These are phyloP conservation scores for Dynastes maya DNA, from an alignment of 2,888 invertebrate genomes.

Conservation along the genomic window DNA sequence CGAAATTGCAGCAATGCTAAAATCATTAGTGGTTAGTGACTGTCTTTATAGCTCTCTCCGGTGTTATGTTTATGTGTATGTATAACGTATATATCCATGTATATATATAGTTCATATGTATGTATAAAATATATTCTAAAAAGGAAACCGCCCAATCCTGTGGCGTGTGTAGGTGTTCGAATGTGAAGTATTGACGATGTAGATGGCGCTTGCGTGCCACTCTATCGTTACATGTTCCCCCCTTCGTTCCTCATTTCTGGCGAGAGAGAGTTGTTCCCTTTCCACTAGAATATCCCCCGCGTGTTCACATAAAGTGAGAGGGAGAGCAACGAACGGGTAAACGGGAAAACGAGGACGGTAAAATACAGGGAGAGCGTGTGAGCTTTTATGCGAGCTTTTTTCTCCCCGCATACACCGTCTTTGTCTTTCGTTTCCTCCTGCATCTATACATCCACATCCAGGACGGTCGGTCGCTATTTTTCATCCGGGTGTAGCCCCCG, in stretches of 20 bases:
- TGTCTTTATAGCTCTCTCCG: too few relatives aligned
- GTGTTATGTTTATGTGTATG: too few relatives aligned
- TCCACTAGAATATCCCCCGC: slow-evolving; percentile 52
- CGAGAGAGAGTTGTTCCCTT: slow-evolving; percentile 37
- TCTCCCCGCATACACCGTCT: slow-evolving; percentile 59
- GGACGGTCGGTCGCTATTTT: slow-evolving; percentile 66
- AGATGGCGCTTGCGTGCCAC: slow-evolving; percentile 67
- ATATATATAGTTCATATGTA: slow-evolving; percentile 15
- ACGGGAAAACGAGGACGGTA: slow-evolving; percentile 58
- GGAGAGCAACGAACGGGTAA: slow-evolving; percentile 56
- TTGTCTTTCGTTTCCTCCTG: slow-evolving; percentile 46
- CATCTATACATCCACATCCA: slow-evolving; percentile 63
- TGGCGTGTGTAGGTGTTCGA: slow-evolving; percentile 68
- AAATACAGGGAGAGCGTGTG: slow-evolving; percentile 62
- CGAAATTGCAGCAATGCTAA: too few relatives aligned
- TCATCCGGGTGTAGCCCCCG: slow-evolving; percentile 69
- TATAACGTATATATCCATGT: not conserved
- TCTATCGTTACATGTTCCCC: slow-evolving; percentile 46
- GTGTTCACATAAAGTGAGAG: slow-evolving; percentile 65
- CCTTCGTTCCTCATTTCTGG: slow-evolving; percentile 52
- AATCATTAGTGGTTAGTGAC: too few relatives aligned
- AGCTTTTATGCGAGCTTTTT: slow-evolving; percentile 66
- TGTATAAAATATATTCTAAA: slow-evolving; percentile 39
- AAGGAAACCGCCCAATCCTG: slow-evolving; percentile 65
- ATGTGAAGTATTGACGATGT: slow-evolving; percentile 69